Evolutionary conservation across 23 tunicate genomes (phyloP).

Genomic region (Ascidia mentula): DNA sequence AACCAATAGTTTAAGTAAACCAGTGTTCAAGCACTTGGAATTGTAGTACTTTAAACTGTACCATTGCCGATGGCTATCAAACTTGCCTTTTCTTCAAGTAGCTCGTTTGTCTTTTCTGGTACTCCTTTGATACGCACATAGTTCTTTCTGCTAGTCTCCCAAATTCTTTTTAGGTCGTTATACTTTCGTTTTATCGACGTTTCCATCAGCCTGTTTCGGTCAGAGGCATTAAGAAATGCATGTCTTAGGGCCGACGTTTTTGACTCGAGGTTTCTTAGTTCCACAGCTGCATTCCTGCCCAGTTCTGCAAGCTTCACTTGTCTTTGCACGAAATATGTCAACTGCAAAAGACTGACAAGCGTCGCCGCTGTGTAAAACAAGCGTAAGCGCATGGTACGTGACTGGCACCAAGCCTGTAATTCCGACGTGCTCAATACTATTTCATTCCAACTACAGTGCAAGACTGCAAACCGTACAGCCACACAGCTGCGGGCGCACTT

Average conservation of each 20-base stretch:
- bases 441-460: no score
- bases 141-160: conserved; percentile 42
- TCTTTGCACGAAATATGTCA: conserved; percentile 1
- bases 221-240: conserved; percentile 5
- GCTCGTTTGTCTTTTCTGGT: conserved; percentile 54
- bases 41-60: no score
- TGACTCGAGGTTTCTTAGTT: background rate
- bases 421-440: no score
- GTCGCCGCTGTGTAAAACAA: background rate
- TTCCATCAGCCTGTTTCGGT: background rate
- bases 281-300: background rate
- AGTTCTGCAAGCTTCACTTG: background rate
- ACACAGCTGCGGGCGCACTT: no score
- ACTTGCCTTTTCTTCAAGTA: conserved; percentile 52
- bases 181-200: background rate
- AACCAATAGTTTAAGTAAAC: no score
- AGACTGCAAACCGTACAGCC: no score
- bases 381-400: background rate
- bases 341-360: background rate
- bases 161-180: conserved; percentile 23
- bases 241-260: background rate
- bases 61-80: no score
- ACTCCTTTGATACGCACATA: conserved; percentile 59
- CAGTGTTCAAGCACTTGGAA: no score
- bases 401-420: no score